Evolutionary conservation across 2,113 vertebrate species (phyloP), one percentile per base, ranked within the genome.

Genomic region (Herpetotheres cachinnans): DNA sequence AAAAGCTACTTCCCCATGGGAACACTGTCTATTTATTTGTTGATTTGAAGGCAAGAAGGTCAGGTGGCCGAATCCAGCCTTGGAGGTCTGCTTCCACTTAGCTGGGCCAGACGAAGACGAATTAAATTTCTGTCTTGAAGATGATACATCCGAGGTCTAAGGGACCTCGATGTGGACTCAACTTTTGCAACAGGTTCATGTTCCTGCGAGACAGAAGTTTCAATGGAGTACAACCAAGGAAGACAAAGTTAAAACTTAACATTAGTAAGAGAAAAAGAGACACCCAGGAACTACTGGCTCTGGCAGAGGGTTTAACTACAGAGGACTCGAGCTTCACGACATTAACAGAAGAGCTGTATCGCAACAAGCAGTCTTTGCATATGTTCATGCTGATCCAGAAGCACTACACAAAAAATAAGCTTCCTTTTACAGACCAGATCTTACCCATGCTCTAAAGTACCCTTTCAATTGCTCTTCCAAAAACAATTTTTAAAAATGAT

Each of bases 171-270:
- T 56, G 44, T 2, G 44, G 54, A 54, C n/a, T 44, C 52, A 14
- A 15, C 30, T 65, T 10, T 30, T 29, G 22, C 7, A 54, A 29
- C 11, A n/a, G 47, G 19, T 19, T 22, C n/a, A 46, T 13, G 12
- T 61, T 52, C 65, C 54, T 9, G 34, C 0, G 6, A 73, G 54
- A 40, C 5, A 38, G 29, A 38, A 27, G 12, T 14, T 61, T 22
- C 52, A 47, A 3, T 4, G 13, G 25, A 36, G 42, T 3, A 21
- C 0, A 2, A 24, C 27, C 17, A 12, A 38, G 32, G 61, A n/a
- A 19, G 40, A 38, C 5, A 8, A 71, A 66, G 46, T 50, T 44
- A 42, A 29, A 50, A 26, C 44, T 38, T 17, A 14, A 29, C 19
- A 9, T 36, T 3, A 14, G 10, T 6, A 29, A 44, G 44, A 65